Evolutionary conservation across 1,140 invertebrate genomes (phyloP), one percentile per base, ranked within the genome.

Genomic region (Monomorium pharaonis): DNA sequence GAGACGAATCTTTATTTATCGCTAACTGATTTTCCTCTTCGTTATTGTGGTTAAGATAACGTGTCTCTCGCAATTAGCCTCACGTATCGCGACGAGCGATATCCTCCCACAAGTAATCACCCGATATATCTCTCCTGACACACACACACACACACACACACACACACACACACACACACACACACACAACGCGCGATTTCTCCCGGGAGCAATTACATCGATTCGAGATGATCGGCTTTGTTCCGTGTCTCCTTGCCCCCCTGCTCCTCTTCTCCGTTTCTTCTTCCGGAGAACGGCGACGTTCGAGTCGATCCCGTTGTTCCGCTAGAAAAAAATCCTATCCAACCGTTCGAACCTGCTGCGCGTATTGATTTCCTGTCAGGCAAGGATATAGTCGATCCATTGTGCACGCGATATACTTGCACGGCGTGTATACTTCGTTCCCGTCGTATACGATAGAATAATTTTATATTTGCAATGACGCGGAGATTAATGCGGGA

Each of bases 181-280:
- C 54, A 30, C n/a, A 44, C 63, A 44, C 49, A 44, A 24, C 70
- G 30, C 21, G 21, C 6, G 62, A 44, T 85, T 65, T 86, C 75
- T 78, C 72, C 63, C 21, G 84, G n/a, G 21, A 12, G 63, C 72
- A 78, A 78, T 87, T 67, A 69, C 63, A 56, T 51, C 24, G 62
- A 56, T 33, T 67, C 18, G 42, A 58, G 44, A 69, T 69, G 84
- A 86, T 86, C 86, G 74, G 84, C 49, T 72, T 78, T 86, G 65
- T 78, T 56, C 33, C 16, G 14, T 47, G 63, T 16, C 0, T 7
- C 37, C n/a, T 3, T 18, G 14, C 30, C 81, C 24, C 7, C 5
- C 37, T 77, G 37, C n/a, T n/a, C n/a, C n/a, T n/a, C n/a, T n/a
- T n/a, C n/a, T n/a, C n/a, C n/a, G n/a, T n/a, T n/a, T n/a, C n/a